Conservation (phyloP, 2,888 invertebrate species). For the Drosophila sordidapex region DNA sequence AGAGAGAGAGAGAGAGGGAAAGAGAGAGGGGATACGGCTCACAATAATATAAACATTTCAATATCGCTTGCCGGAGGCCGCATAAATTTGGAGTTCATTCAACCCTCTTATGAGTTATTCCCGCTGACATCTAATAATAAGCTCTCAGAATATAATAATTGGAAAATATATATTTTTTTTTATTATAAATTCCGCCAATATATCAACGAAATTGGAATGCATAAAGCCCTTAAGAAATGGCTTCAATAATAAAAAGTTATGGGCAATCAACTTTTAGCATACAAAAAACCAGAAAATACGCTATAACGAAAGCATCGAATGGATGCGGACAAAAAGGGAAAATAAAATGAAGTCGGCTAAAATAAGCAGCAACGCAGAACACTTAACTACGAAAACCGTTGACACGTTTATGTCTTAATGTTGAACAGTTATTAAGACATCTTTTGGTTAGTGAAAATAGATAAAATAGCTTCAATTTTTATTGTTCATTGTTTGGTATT, state of each 20-base stretch:
- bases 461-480: not conserved
- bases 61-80: constrained; percentile 6
- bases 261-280: not conserved
- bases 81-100: constrained; percentile 32
- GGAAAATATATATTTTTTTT: constrained; percentile 2
- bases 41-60: constrained; percentile 27
- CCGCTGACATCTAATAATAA: not conserved
- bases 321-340: not conserved
- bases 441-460: not conserved
- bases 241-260: constrained; percentile 2
- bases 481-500: not conserved
- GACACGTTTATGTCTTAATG: not conserved
- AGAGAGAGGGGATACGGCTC: not conserved
- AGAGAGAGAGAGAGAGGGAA: too few relatives aligned
- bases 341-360: constrained; percentile 1
- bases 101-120: constrained; percentile 15
- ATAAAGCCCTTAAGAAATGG: not conserved
- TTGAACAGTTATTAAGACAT: not conserved
- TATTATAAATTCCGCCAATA: constrained; percentile 2
- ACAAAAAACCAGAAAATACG: not conserved
- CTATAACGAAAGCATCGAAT: not conserved
- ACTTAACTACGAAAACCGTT: not conserved
- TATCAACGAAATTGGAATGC: constrained; percentile 4
- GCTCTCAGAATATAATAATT: constrained; percentile 10
- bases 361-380: not conserved